Percentiles rank a stretch among this genome's conserved stretches.
These are phyloP conservation scores for Phania funesta DNA, from an alignment of 2,888 invertebrate species.

Conservation along the genomic window DNA sequence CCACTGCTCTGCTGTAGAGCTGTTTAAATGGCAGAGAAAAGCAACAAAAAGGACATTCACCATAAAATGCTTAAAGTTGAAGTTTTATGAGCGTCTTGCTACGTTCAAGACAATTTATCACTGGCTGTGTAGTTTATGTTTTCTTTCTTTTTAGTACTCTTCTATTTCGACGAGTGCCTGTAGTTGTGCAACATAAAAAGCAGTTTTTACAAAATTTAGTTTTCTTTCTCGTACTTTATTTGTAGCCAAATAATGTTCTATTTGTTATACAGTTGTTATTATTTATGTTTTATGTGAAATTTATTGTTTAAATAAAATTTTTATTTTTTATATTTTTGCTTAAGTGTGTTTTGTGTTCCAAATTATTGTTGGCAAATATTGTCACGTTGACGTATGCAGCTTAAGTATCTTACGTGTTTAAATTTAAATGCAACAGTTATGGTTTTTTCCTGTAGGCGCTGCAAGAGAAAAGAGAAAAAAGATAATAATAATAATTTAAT, in stretches of 20 bases:
- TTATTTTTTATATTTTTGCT: background rate
- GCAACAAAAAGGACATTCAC: conserved; percentile 63
- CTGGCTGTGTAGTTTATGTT: conserved; percentile 41
- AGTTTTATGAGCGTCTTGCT: conserved; percentile 72
- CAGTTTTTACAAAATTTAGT: background rate
- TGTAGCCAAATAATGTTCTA: conserved; percentile 44
- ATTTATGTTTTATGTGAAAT: conserved; percentile 50
- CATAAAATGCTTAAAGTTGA: conserved; percentile 66
- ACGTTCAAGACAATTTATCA: conserved; percentile 72
- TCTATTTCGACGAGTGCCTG: background rate
- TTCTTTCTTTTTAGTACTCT: conserved; percentile 9
- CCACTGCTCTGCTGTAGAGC: background rate
- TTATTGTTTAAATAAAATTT: conserved; percentile 28
- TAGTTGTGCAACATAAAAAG: background rate
- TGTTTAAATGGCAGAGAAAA: background rate
- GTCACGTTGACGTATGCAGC: conserved; percentile 58
- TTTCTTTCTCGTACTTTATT: conserved; percentile 2
- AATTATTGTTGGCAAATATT: conserved; percentile 43
- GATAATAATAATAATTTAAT: background rate
- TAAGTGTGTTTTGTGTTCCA: background rate
- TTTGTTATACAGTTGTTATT: conserved; percentile 64
- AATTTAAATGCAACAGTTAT: conserved; percentile 55
- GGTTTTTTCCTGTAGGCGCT: conserved; percentile 6
- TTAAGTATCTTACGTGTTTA: conserved; percentile 48
- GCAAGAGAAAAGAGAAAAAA: conserved; percentile 12